Percentiles rank a stretch among this genome's conserved stretches.
phyloP scores from a whole-genome alignment of 2,113 vertebrate genomes.

The Okapia johnstoni region DNA sequence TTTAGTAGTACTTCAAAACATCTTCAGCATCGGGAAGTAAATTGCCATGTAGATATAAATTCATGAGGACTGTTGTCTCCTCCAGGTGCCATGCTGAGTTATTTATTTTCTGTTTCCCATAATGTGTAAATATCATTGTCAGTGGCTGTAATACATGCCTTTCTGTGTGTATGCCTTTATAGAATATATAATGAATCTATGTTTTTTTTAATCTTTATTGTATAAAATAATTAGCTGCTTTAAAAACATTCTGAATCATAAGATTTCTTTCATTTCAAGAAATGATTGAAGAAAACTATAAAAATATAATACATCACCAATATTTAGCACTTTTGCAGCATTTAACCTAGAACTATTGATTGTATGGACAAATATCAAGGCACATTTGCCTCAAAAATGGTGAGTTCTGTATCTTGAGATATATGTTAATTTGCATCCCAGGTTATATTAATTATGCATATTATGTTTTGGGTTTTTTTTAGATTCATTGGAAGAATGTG shows the following conservation, averaged over 20 bases:
- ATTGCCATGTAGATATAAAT: not conserved
- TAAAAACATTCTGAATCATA: not conserved
- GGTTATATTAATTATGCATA: not conserved
- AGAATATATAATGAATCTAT: not conserved
- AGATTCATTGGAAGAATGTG: constrained; percentile 81
- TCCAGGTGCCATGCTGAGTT: constrained; percentile 10
- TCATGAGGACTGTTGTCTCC: not conserved
- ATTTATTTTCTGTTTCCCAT: constrained; percentile 22
- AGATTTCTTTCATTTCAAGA: not conserved
- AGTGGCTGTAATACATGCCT: not conserved
- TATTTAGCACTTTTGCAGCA: not conserved
- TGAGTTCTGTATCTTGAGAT: not conserved
- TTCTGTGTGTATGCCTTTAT: not conserved
- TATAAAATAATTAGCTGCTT: not conserved
- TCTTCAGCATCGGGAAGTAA: not conserved
- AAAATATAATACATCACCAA: not conserved
- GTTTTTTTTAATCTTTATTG: not conserved
- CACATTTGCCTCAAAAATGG: not conserved
- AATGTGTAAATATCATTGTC: constrained; percentile 3
- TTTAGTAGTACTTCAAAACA: constrained; percentile 22
- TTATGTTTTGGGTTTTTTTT: constrained; percentile 37
- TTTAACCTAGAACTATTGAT: not conserved
- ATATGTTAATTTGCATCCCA: not conserved
- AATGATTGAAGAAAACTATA: constrained; percentile 1
- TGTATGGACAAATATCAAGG: not conserved